Evolutionary conservation across 2,113 vertebrate genomes (phyloP).

Genomic region (Addax nasomaculatus): DNA sequence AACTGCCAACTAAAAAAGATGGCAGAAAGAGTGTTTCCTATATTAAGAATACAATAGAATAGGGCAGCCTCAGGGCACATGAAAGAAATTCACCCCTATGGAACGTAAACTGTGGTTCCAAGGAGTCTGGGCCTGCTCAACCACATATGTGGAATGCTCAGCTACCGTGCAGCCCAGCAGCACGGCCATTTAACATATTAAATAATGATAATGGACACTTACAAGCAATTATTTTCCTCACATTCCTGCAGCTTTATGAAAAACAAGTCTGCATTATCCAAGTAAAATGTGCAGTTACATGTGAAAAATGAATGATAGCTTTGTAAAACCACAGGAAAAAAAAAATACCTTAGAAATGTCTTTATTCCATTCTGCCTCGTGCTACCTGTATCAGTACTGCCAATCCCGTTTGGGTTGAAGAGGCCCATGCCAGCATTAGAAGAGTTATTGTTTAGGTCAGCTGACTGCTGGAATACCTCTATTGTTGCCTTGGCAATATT

Average conservation of each 20-base stretch:
- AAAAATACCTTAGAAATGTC: conserved; percentile 80
- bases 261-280: not conserved
- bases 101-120: not conserved
- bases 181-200: not conserved
- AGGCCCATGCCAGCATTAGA: conserved; percentile 77
- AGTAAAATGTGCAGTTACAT: not conserved
- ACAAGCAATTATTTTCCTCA: not conserved
- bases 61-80: not conserved
- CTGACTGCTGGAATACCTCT: conserved; percentile 84
- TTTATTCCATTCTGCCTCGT: conserved; percentile 82
- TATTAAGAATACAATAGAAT: not conserved
- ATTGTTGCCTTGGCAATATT: conserved; percentile 83
- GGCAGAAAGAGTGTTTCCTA: not conserved
- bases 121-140: too few species aligned
- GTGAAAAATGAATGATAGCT: not conserved
- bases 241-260: not conserved
- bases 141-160: not conserved
- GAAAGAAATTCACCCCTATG: not conserved
- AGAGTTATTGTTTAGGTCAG: conserved; percentile 80
- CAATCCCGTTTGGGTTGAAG: conserved; percentile 75
- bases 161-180: not conserved
- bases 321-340: not conserved
- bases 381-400: conserved; percentile 71
- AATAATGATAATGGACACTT: not conserved
- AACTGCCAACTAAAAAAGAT: not conserved